phyloP scores from a whole-genome alignment of 1,140 invertebrate genomes.

The Triops cancriformis region DNA sequence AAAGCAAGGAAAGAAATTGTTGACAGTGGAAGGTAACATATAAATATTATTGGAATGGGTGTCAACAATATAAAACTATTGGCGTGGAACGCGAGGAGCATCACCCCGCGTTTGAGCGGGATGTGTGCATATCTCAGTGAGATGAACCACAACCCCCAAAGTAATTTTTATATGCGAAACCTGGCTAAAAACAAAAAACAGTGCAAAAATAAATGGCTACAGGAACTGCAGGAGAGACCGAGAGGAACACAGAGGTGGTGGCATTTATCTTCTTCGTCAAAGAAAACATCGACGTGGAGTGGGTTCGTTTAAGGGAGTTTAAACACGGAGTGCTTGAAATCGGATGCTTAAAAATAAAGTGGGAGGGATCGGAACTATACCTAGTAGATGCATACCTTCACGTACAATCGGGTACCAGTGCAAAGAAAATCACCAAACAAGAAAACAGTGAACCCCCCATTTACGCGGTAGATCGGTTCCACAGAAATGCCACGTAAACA shows the following conservation, averaged over 20 bases:
- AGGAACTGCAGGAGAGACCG: neutral
- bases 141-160: neutral
- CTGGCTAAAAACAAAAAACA: neutral
- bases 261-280: neutral
- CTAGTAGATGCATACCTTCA: neutral
- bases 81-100: neutral
- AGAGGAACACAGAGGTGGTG: neutral
- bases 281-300: neutral
- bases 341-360: neutral
- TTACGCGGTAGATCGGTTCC: too few relatives aligned
- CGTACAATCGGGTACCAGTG: neutral
- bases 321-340: neutral
- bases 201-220: neutral
- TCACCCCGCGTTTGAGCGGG: neutral
- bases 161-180: neutral
- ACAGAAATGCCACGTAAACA: too few relatives aligned
- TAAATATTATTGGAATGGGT: neutral
- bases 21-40: neutral
- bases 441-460: too few relatives aligned
- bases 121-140: neutral
- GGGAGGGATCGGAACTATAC: neutral
- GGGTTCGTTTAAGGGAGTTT: neutral
- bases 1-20: neutral
- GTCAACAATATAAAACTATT: neutral
- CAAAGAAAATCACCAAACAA: neutral